Evolutionary conservation across 2,888 invertebrate genomes (phyloP).

Genomic region (Xanthostigma xanthostigma): DNA sequence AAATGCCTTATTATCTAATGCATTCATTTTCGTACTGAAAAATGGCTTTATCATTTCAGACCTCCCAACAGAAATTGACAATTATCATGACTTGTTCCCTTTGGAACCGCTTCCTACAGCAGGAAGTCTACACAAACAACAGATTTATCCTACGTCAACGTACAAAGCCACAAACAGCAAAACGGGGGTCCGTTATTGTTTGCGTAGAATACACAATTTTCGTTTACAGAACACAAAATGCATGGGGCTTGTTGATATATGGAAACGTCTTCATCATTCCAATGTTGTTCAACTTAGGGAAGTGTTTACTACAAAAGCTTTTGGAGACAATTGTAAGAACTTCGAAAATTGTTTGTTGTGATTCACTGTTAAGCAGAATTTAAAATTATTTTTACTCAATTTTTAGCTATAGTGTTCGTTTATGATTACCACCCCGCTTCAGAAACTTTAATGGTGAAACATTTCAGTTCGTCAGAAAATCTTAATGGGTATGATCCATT

Average conservation of each 20-base stretch:
- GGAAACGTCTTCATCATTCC: constrained; percentile 91
- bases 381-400: not conserved
- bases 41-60: constrained; percentile 29
- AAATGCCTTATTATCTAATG: not conserved
- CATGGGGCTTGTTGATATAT: constrained; percentile 74
- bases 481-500: constrained; percentile 64
- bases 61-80: constrained; percentile 77
- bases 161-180: constrained; percentile 84
- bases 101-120: constrained; percentile 51
- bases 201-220: constrained; percentile 78
- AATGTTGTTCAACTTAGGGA: constrained; percentile 87
- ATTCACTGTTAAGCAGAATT: not conserved
- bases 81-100: constrained; percentile 77
- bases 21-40: too few species aligned
- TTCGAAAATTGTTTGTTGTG: constrained; percentile 1
- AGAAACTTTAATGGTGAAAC: constrained; percentile 73
- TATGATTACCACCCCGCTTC: constrained; percentile 91
- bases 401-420: constrained; percentile 82
- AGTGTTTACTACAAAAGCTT: constrained; percentile 88
- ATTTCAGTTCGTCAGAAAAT: constrained; percentile 50
- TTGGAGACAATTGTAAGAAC: constrained; percentile 84
- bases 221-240: constrained; percentile 70
- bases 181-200: constrained; percentile 70
- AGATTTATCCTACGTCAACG: constrained; percentile 63
- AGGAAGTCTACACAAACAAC: constrained; percentile 44